phyloP scores from a whole-genome alignment of 2,113 vertebrate genomes.

The Tragulus kanchil region DNA sequence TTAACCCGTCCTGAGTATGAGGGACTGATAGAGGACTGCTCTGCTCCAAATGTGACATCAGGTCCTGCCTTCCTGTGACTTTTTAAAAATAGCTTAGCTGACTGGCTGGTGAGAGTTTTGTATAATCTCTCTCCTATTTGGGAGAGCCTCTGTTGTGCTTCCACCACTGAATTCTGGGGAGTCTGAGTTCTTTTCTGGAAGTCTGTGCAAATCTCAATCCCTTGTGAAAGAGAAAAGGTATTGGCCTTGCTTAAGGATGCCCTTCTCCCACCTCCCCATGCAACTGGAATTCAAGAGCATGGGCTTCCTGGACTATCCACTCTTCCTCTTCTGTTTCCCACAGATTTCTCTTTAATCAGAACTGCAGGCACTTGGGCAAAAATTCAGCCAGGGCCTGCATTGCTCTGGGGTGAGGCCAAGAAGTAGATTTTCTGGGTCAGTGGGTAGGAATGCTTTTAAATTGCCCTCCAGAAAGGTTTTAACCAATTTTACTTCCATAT shows the following conservation, averaged over 20 bases:
- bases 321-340: background rate
- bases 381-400: conserved; percentile 45
- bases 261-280: background rate
- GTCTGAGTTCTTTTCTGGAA: conserved; percentile 34
- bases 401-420: conserved; percentile 67
- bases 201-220: conserved; percentile 30
- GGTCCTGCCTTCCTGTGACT: background rate
- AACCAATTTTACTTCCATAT: conserved; percentile 63
- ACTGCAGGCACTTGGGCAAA: conserved; percentile 5
- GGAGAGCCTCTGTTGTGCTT: background rate
- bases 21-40: background rate
- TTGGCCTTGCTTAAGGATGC: background rate
- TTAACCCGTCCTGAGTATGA: background rate
- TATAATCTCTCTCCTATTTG: background rate
- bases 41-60: background rate
- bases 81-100: background rate
- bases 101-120: background rate
- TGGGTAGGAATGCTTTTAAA: conserved; percentile 64
- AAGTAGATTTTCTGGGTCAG: conserved; percentile 75
- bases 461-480: conserved; percentile 61
- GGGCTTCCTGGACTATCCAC: background rate
- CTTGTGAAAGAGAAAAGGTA: background rate
- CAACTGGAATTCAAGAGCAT: background rate
- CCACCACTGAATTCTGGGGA: background rate
- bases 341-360: conserved; percentile 29